Base-by-base conservation (phyloP, 2,888 invertebrate genomes). In the Rotaria magnacalcarata region DNA sequence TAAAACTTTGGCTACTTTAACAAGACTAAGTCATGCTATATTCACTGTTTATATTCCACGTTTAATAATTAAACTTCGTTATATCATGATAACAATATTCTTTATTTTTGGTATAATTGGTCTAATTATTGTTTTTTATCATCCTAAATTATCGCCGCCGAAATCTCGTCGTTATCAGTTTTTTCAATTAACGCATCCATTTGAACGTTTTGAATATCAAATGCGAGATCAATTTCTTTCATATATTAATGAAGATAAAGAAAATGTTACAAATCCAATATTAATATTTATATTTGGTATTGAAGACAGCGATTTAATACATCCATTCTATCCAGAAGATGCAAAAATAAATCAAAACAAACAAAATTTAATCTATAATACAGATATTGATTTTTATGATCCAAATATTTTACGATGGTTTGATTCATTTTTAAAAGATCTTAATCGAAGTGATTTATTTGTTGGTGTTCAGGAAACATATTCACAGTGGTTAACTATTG, bases 121-220 rank as follows among this genome's bases (percentile, higher is more conserved):
- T 41, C 56, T 87, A 47, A 74, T 80, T 16, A 84, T 67, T 27
- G 87, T 87, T 24, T 87, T 87, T 47, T 74, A 75, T 47, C 27
- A 80, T 43, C 87, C 87, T 56, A 85, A 87, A 80, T 43, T 87
- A 34, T 56, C 56, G 2, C 85, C 85, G 34, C 85, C 85, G 10
- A 58, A 84, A 11, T 85, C 85, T 27, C 80, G 87, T 52, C 85
- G 85, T 60, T 84, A 85, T 56, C 85, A 84, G 34, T 87, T 87
- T 52, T 86, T 86, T 54, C 34, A 86, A 56, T 50, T 56, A 27
- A 43, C 80, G 27, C 84, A 87, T 60, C 75, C 60, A 84, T 85
- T 85, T 34, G 87, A 87, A 67, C 80, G 85, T 54, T 87, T 87
- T 87, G 87, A 87, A 80, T 87, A 85, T 80, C 27, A 24, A 43